Base-by-base conservation (phyloP, 2,797 vertebrate species). In the Fundulus diaphanus region DNA sequence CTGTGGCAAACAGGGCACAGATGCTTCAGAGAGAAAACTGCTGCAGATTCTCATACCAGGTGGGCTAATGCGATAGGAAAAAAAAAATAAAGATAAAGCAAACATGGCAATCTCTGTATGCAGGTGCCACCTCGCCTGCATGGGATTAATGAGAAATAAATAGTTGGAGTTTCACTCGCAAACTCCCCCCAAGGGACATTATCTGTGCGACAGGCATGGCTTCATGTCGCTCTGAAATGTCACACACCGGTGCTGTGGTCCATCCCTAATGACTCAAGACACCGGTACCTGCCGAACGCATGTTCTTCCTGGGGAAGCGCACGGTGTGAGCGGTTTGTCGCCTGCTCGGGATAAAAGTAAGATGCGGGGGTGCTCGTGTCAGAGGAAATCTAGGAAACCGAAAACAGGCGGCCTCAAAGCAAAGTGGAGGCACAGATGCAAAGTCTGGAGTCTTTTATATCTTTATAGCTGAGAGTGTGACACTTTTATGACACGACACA, bases 61-160 rank as follows among this genome's bases (percentile, higher is more conserved):
- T 92, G 89, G 73, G 87, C 80, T 72, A 57, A 46, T 56, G 85
- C 70, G 90, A 92, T 91, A 87, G 82, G 83, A 57, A 54, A 52
- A 70, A 77, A 57, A 77, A 44, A 78, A 85, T 82, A 81, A 74
- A 79, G 84, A 88, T 78, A 76, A 52, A 0, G 63, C 76, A 48
- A 86, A 88, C 72, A 37, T 75, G 78, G 72, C 87, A 83, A 85
- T 88, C 87, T 84, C 78, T 68, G 9, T 24, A 70, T 0, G 65
- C 85, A 89, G 81, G 81, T 77, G 84, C 81, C 86, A 69, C 78
- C 83, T 82, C 33, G 46, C 75, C 76, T 66, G 73, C 37, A 4
- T 7, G 57, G 81, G 82, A 92, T 91, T 92, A 91, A 90, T 85
- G 82, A 82, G 68, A 87, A 84, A 82, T 78, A 90, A 87, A 88